Conservation (phyloP, 2,797 vertebrate species). For the Poeciliopsis gracilis region DNA sequence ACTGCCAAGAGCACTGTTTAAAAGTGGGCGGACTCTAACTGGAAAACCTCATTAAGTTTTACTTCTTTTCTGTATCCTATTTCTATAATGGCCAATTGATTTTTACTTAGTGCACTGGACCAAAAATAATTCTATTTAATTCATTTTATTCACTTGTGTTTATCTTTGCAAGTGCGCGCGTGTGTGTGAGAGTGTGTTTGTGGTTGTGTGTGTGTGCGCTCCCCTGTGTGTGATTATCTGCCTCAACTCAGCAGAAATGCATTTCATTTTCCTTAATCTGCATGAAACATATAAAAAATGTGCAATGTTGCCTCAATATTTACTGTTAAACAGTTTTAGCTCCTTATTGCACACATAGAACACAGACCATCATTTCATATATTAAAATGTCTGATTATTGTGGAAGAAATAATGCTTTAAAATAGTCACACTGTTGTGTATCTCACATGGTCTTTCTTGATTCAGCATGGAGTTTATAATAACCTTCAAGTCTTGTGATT, state of each 20-base stretch:
- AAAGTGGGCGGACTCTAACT: constrained; percentile 70
- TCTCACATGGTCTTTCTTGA: neutral
- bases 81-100: constrained; percentile 83
- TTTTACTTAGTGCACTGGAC: constrained; percentile 80
- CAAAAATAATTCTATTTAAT: constrained; percentile 84
- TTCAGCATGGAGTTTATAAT: neutral
- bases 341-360: neutral
- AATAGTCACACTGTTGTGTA: neutral
- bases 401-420: neutral
- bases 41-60: constrained; percentile 85
- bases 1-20: constrained; percentile 52
- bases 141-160: constrained; percentile 71
- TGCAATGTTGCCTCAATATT: neutral
- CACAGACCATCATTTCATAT: neutral
- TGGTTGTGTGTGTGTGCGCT: constrained; percentile 18
- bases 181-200: neutral
- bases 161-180: constrained; percentile 43
- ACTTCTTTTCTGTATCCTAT: constrained; percentile 83
- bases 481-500: neutral
- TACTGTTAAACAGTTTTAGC: neutral
- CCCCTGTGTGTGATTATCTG: constrained; percentile 1
- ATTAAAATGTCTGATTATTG: neutral
- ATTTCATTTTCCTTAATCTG: neutral
- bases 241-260: neutral
- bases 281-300: neutral